Evolutionary conservation across 1,140 invertebrate species (phyloP).

Genomic region (Apis laboriosa): DNA sequence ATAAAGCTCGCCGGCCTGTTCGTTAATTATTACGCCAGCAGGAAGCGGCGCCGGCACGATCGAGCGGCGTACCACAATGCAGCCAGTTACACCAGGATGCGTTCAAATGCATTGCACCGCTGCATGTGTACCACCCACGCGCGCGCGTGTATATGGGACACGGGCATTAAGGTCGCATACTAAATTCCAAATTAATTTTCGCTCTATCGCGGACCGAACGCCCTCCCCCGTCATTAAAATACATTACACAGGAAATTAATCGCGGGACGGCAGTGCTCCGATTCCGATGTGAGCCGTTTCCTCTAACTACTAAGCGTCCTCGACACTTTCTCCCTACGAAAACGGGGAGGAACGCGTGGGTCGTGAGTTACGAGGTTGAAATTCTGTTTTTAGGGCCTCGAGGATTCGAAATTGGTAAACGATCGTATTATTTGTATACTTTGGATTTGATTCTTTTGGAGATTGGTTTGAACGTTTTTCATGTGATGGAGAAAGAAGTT

Average conservation of each 20-base stretch:
- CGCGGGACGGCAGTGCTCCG: neutral
- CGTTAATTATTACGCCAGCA: constrained; percentile 60
- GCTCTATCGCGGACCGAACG: neutral
- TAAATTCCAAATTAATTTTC: constrained; percentile 24
- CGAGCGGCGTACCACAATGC: constrained; percentile 63
- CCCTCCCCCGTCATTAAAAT: too few species aligned
- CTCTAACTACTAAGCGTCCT: too few species aligned
- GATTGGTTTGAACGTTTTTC: too few species aligned
- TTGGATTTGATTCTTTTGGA: too few species aligned
- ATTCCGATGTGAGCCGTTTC: neutral
- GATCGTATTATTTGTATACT: neutral
- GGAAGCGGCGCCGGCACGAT: constrained; percentile 61
- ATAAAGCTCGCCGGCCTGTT: constrained; percentile 56
- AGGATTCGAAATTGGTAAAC: neutral
- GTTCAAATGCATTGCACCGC: constrained; percentile 45
- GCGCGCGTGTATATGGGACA: neutral
- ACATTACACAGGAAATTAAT: neutral
- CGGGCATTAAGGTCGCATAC: constrained; percentile 15
- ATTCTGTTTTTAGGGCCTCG: neutral
- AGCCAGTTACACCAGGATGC: constrained; percentile 52
- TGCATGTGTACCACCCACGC: neutral
- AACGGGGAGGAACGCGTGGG: constrained; percentile 50
- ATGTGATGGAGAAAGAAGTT: too few species aligned
- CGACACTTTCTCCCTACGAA: too few species aligned
- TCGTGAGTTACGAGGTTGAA: constrained; percentile 64